Percentiles rank a stretch among this genome's conserved stretches.
These are phyloP conservation scores for Cinclus cinclus DNA, from an alignment of 2,113 vertebrate genomes.

Conservation along the genomic window DNA sequence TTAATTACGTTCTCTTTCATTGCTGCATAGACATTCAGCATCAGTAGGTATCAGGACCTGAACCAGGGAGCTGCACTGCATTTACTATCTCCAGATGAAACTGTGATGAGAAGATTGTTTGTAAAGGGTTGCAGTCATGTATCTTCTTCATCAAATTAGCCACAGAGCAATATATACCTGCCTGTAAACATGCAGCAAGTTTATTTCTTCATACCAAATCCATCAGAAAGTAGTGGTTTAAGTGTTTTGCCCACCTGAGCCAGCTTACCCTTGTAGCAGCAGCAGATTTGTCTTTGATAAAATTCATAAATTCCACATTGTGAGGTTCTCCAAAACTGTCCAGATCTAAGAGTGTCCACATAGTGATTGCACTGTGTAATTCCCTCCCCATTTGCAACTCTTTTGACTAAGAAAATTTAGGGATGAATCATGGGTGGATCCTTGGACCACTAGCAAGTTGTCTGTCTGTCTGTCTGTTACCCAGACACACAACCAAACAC, in stretches of 20 bases:
- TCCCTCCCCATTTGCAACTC: background rate
- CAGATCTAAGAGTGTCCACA: background rate
- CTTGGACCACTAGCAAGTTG: background rate
- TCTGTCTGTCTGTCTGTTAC: background rate
- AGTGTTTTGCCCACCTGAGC: background rate
- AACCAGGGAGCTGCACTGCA: background rate
- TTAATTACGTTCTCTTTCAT: background rate
- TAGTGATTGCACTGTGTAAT: background rate
- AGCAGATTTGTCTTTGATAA: background rate
- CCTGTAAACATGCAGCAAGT: background rate
- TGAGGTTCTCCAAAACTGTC: background rate
- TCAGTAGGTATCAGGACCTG: background rate
- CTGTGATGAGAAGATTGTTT: background rate
- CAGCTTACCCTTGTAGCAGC: background rate
- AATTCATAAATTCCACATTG: background rate
- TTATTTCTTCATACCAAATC: background rate
- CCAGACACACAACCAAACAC: background rate
- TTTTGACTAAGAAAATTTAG: background rate
- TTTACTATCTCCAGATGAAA: background rate
- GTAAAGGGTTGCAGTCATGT: background rate
- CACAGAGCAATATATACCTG: background rate
- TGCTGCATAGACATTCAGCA: background rate
- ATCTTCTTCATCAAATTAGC: background rate
- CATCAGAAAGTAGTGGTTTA: background rate
- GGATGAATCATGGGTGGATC: background rate